Conservation (phyloP, 2,113 vertebrate genomes). For the Nansenia antarctica region DNA sequence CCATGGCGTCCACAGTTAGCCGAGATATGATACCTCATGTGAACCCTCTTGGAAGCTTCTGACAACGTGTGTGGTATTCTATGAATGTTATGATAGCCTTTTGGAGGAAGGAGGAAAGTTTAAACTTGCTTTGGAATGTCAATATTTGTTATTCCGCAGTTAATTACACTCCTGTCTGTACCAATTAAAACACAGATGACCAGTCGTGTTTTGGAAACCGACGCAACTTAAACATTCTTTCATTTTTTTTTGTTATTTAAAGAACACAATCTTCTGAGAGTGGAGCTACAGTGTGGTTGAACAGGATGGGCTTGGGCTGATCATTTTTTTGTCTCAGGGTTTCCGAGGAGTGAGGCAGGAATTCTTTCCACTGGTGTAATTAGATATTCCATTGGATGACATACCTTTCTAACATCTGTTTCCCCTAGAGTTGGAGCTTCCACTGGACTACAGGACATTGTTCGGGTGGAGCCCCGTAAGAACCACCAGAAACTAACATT, state of each 20-base stretch:
- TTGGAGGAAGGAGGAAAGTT: not conserved
- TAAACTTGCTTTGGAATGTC: not conserved
- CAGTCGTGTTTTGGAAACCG: not conserved
- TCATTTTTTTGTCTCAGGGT: constrained; percentile 5
- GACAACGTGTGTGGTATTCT: not conserved
- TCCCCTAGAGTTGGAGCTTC: constrained; percentile 19
- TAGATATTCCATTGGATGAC: constrained; percentile 22
- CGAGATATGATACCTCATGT: constrained; percentile 3
- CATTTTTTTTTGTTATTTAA: not conserved
- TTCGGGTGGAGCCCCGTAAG: not conserved
- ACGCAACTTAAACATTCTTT: no score
- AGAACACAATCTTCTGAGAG: not conserved
- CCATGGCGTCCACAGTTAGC: not conserved
- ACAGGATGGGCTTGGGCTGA: not conserved
- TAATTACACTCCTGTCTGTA: not conserved
- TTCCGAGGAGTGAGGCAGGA: constrained; percentile 4
- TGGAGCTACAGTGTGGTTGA: not conserved
- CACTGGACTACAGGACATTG: constrained; percentile 1
- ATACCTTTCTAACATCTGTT: constrained; percentile 39
- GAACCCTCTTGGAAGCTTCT: not conserved
- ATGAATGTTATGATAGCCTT: not conserved
- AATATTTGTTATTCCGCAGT: not conserved
- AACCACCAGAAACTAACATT: no score
- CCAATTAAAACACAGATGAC: not conserved
- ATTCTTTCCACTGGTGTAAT: constrained; percentile 29